Evolutionary conservation across 1,140 invertebrate species (phyloP).

Genomic region (Ceratina calcarata): DNA sequence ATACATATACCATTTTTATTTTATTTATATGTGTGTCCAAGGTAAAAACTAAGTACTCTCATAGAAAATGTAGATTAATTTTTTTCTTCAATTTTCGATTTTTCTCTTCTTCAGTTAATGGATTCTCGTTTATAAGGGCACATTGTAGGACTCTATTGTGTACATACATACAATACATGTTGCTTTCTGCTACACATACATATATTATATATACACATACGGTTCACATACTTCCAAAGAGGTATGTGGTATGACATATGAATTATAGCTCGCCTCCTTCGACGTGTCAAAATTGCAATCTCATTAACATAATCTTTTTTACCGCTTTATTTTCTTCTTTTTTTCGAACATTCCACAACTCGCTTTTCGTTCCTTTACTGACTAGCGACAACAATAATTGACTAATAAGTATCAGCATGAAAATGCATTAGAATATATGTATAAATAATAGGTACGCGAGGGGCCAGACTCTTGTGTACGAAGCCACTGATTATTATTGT

Average conservation of each 20-base stretch:
- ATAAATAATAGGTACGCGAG: not conserved
- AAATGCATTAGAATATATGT: conserved; percentile 45
- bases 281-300: not conserved
- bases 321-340: not conserved
- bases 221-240: conserved; percentile 54
- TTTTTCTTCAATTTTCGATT: not conserved
- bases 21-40: conserved; percentile 39
- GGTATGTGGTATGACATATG: conserved; percentile 16
- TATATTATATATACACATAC: conserved; percentile 24
- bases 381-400: conserved; percentile 61
- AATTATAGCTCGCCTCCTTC: not conserved
- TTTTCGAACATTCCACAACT: not conserved
- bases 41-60: conserved; percentile 61
- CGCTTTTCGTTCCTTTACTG: conserved; percentile 39
- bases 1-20: not conserved
- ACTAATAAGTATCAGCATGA: conserved; percentile 61
- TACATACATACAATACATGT: conserved; percentile 5
- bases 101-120: not conserved
- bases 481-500: not conserved
- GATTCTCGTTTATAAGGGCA: conserved; percentile 32
- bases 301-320: not conserved
- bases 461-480: not conserved
- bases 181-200: not conserved
- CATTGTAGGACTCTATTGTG: conserved; percentile 34
- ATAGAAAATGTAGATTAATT: conserved; percentile 56